Evolutionary conservation across 2,113 vertebrate genomes (phyloP).

Genomic region (Hyaena hyaena): DNA sequence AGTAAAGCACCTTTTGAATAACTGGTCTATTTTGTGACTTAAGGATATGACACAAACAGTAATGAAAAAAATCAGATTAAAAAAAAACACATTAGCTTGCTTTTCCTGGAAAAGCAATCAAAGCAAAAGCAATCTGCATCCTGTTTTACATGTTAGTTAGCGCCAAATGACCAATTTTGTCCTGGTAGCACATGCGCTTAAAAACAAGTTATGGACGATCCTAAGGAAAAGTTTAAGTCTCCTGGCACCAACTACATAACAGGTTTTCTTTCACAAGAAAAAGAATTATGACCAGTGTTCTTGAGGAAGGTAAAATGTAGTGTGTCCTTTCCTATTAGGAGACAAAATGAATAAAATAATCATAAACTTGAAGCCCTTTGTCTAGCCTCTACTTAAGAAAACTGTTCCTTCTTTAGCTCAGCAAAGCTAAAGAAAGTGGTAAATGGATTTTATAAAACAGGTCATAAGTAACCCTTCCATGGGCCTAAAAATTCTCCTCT

Average conservation of each 20-base stretch:
- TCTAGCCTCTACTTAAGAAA: conserved; percentile 7
- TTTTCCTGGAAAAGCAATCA: conserved; percentile 55
- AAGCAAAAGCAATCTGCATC: conserved; percentile 46
- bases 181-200: not conserved
- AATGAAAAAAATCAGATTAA: not conserved
- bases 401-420: not conserved
- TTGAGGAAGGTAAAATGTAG: conserved; percentile 10
- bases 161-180: conserved; percentile 16
- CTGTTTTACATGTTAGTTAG: conserved; percentile 54
- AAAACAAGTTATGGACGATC: conserved; percentile 10
- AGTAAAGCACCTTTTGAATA: not conserved
- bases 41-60: conserved; percentile 36
- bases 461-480: not conserved
- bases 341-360: conserved; percentile 22
- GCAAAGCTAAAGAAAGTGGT: not conserved
- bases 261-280: not conserved
- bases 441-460: not conserved
- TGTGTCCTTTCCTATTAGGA: not conserved
- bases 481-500: not conserved
- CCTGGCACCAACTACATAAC: not conserved
- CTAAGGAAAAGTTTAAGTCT: not conserved
- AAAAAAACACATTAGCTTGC: conserved; percentile 4
- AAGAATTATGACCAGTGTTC: not conserved
- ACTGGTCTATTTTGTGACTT: not conserved
- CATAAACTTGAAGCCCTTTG: not conserved